Evolutionary conservation across 2,797 vertebrate genomes (phyloP), one percentile per base, ranked within the genome.

Genomic region (Anguilla megastoma): DNA sequence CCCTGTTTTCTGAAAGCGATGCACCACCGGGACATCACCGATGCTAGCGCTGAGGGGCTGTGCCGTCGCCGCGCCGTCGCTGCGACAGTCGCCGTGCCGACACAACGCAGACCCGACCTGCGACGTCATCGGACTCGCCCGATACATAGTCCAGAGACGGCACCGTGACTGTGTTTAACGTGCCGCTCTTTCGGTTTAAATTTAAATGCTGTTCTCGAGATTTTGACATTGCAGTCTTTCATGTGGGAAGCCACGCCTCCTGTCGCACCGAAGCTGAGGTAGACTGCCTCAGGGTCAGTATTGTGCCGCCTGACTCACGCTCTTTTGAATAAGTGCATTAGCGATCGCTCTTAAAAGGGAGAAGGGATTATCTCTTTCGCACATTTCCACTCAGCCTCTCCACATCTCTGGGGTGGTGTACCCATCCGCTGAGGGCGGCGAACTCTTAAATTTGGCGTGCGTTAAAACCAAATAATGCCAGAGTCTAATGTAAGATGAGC

Each of bases 121-220:
- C n/a, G 76, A 21, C 36, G 18, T 48, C 76, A 21, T 16, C 0
- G 2, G 18, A 24, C 76, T 21, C 5, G 0, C 30, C 69, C 30
- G 14, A 80, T 80, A 80, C 76, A 45, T 7, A 45, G 76, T 33
- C 76, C 76, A 80, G 76, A 80, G 76, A 80, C 36, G 30, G n/a
- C 14, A 33, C 69, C 30, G 12, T 3, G 74, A 2, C 74, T 14
- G 74, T 79, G 74, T 79, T 79, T 74, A 33, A 33, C 12, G 36
- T 18, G 16, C 36, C 33, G 33, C 14, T 45, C 18, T 10, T 80
- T 27, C 27, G 7, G n/a, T 74, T 7, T 74, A 30, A 74, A 74
- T 74, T 74, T 2, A 74, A 74, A 21, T 24, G 33, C 76, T 48
- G 16, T 21, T 80, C 71, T 14, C 3, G 5, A 48, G 16, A 41